These are phyloP conservation scores for Caenorhabditis sp. DNA, from an alignment of 2,888 invertebrate genomes.

Conservation along the genomic window DNA sequence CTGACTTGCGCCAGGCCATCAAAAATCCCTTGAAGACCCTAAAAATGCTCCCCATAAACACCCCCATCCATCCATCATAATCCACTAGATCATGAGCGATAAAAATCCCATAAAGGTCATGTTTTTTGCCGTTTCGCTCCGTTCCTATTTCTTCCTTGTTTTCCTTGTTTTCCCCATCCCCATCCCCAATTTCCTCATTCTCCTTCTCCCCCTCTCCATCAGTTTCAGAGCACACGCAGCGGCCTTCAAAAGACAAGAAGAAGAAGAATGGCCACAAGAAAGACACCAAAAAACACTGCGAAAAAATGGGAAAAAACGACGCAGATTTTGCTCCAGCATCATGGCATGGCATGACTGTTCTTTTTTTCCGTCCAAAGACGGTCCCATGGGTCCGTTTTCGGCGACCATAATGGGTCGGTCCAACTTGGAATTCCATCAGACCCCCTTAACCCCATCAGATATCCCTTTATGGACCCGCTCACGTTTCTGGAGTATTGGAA, in stretches of 20 bases:
- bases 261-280: conserved; percentile 14
- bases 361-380: too few species aligned
- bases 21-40: too few species aligned
- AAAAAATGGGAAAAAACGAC: conserved; percentile 26
- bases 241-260: conserved; percentile 36
- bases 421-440: too few species aligned
- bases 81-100: neutral
- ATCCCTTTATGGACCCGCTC: too few species aligned
- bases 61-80: neutral
- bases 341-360: conserved; percentile 35
- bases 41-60: too few species aligned
- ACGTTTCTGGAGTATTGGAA: too few species aligned
- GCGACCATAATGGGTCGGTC: too few species aligned
- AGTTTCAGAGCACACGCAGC: conserved; percentile 2
- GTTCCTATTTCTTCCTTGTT: conserved; percentile 24
- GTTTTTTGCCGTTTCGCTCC: conserved; percentile 3
- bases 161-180: neutral
- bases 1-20: too few species aligned
- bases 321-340: too few species aligned
- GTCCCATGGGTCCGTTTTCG: too few species aligned
- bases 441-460: too few species aligned
- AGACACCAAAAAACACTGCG: conserved; percentile 25
- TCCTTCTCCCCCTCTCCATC: too few species aligned
- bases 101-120: neutral
- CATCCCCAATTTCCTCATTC: neutral